Evolutionary conservation across 2,888 invertebrate genomes (phyloP).

Genomic region (Anorthoa munda): DNA sequence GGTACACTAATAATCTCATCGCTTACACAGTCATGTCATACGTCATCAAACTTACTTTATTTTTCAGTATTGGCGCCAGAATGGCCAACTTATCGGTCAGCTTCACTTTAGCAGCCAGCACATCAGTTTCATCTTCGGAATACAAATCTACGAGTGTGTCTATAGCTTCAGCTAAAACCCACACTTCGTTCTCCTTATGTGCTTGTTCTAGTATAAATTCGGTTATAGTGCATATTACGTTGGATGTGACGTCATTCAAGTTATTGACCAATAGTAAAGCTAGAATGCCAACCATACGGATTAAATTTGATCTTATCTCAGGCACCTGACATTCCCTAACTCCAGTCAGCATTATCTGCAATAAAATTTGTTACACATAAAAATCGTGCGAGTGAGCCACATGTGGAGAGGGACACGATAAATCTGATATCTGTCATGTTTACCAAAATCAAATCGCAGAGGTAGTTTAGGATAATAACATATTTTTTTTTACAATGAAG

Average conservation of each 20-base stretch:
- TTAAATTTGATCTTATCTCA: conserved; percentile 91
- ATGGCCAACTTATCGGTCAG: conserved; percentile 91
- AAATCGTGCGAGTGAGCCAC: neutral
- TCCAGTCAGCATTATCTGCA: conserved; percentile 89
- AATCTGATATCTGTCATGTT: neutral
- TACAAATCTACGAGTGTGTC: conserved; percentile 95
- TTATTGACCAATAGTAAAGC: conserved; percentile 87
- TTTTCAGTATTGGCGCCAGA: conserved; percentile 92
- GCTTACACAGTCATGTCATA: neutral
- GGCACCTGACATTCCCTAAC: conserved; percentile 88
- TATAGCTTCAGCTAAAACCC: conserved; percentile 94
- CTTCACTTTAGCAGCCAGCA: conserved; percentile 91
- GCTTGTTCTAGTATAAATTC: conserved; percentile 92
- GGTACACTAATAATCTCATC: no score
- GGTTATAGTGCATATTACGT: conserved; percentile 86
- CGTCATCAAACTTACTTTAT: conserved; percentile 88
- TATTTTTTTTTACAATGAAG: no score
- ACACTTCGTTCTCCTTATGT: conserved; percentile 92
- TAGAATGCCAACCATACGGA: conserved; percentile 91
- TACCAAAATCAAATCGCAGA: neutral
- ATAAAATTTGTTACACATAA: conserved; percentile 45
- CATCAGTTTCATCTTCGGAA: conserved; percentile 94
- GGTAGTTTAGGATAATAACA: no score
- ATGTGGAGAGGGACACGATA: neutral
- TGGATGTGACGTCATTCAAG: conserved; percentile 80